Evolutionary conservation across 2,888 invertebrate species (phyloP).

Genomic region (Zygaena filipendulae): DNA sequence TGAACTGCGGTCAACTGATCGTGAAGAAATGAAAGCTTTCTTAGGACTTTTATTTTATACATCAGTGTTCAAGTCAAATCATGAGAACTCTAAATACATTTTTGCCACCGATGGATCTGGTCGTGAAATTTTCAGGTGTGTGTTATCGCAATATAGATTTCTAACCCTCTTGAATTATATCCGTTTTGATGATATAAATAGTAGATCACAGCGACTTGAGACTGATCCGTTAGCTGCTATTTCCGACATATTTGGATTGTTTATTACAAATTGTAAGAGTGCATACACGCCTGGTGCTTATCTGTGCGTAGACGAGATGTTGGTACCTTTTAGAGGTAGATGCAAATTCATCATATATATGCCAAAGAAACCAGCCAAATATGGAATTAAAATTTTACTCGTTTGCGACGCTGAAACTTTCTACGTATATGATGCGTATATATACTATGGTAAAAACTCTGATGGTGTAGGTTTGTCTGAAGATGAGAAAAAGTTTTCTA

Average conservation of each 20-base stretch:
- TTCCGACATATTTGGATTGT: conserved; percentile 14
- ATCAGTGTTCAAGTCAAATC: conserved; percentile 11
- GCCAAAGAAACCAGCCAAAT: conserved; percentile 15
- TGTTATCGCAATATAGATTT: conserved; percentile 20
- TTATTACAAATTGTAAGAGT: conserved; percentile 16
- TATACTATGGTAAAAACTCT: conserved; percentile 19
- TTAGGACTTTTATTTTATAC: conserved; percentile 12
- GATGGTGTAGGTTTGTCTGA: conserved; percentile 20
- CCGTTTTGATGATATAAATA: conserved; percentile 15
- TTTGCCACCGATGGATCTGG: conserved; percentile 18
- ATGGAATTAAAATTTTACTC: conserved; percentile 11
- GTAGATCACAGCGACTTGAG: conserved; percentile 12
- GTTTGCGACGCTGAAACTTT: conserved; percentile 10
- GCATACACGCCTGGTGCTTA: conserved; percentile 13
- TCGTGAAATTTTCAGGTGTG: conserved; percentile 16
- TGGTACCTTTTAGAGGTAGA: conserved; percentile 17
- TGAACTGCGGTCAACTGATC: conserved; percentile 6
- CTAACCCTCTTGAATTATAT: conserved; percentile 13
- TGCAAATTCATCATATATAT: conserved; percentile 16
- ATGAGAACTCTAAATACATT: conserved; percentile 8
- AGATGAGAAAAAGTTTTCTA: conserved; percentile 19
- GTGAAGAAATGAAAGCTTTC: conserved; percentile 12
- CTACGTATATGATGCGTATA: conserved; percentile 6
- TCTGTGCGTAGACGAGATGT: conserved; percentile 18
- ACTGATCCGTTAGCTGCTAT: conserved; percentile 13